phyloP scores from a whole-genome alignment of 2,888 invertebrate species.

The Drosophila mercatorum region DNA sequence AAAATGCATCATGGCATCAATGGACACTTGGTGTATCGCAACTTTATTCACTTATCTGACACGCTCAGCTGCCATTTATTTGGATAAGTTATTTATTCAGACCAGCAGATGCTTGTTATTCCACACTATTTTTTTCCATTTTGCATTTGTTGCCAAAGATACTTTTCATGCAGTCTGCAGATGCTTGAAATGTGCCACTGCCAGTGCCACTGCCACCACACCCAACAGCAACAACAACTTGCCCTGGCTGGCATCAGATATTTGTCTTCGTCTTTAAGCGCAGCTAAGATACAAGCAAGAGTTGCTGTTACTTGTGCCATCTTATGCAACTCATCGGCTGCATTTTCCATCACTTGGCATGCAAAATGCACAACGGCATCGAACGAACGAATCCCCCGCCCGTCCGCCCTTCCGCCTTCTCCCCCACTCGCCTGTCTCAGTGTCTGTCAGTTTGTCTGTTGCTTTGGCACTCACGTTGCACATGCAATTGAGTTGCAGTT shows the following conservation, averaged over 20 bases:
- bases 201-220: constrained; percentile 37
- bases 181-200: constrained; percentile 52
- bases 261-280: constrained; percentile 28
- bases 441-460: constrained; percentile 13
- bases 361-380: constrained; percentile 59
- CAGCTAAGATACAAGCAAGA: constrained; percentile 16
- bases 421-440: constrained; percentile 27
- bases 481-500: constrained; percentile 50
- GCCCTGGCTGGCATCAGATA: constrained; percentile 18
- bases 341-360: constrained; percentile 64
- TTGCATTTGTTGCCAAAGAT: constrained; percentile 25
- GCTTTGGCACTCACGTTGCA: constrained; percentile 60
- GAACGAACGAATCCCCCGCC: not conserved
- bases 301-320: constrained; percentile 29
- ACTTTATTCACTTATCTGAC: constrained; percentile 45
- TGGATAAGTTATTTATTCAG: constrained; percentile 56
- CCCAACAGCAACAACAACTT: constrained; percentile 18
- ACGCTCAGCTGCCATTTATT: constrained; percentile 41
- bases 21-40: constrained; percentile 16
- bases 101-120: constrained; percentile 25
- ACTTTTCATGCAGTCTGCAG: constrained; percentile 35
- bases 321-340: constrained; percentile 71
- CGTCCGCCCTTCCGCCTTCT: not conserved
- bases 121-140: constrained; percentile 3
- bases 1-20: not conserved